Evolutionary conservation across 2,113 vertebrate species (phyloP).

Genomic region (Brachypteracias leptosomus): DNA sequence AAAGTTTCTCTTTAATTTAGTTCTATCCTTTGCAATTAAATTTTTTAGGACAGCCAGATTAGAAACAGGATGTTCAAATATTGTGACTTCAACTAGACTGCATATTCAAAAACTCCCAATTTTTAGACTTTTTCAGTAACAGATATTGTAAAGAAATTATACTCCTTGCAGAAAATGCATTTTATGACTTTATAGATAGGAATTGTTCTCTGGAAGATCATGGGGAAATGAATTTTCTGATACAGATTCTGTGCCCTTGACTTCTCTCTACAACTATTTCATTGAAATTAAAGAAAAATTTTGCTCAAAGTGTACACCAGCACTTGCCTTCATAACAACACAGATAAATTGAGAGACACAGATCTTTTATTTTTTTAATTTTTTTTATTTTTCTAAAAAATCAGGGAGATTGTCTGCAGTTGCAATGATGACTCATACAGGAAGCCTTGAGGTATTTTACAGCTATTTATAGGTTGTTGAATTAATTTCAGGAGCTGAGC

Average conservation of each 20-base stretch:
- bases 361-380: neutral
- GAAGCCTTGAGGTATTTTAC: neutral
- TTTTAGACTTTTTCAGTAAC: neutral
- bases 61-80: neutral
- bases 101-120: neutral
- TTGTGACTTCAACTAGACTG: neutral
- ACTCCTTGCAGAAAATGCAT: neutral
- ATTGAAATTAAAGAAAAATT: neutral
- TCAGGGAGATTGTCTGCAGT: neutral
- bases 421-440: neutral
- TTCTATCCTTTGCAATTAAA: slow-evolving; percentile 36
- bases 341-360: neutral
- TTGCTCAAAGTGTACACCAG: neutral
- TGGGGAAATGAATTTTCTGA: neutral
- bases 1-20: slow-evolving; percentile 49
- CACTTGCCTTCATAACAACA: neutral
- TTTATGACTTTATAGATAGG: neutral
- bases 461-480: neutral
- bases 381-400: neutral
- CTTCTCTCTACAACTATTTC: neutral
- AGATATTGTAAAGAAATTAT: neutral
- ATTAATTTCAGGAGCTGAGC: neutral
- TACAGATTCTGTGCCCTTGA: neutral
- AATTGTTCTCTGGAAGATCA: neutral
- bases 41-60: neutral